A percentile compares a stretch with the other conserved stretches of the same genome.
Conservation (phyloP, 2,888 invertebrate species). For the Trisateles emortualis region DNA sequence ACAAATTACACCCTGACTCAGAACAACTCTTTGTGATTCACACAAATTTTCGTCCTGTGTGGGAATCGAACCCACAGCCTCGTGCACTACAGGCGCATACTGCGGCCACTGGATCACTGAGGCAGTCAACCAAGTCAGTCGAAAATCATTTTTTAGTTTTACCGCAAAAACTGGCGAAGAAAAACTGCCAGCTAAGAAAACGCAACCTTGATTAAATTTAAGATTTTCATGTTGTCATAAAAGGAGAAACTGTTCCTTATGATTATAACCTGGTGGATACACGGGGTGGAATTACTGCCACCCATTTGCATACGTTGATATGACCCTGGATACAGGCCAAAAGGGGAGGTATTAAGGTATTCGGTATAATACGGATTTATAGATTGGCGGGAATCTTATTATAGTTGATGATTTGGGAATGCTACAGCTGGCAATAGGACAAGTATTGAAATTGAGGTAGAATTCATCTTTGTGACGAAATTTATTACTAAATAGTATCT, state of each 20-base stretch:
- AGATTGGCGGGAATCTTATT: conserved; percentile 2
- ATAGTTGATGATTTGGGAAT: not conserved
- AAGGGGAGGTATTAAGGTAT: conserved; percentile 15
- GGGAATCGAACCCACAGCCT: too few species aligned
- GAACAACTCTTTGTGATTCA: too few species aligned
- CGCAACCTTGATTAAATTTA: conserved; percentile 46
- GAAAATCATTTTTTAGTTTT: too few species aligned
- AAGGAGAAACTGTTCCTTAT: conserved; percentile 30
- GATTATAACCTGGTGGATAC: conserved; percentile 36
- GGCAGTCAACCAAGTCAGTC: too few species aligned
- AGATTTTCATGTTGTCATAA: conserved; percentile 40
- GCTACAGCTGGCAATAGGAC: not conserved
- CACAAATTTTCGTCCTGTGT: too few species aligned
- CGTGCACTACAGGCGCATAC: too few species aligned
- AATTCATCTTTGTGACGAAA: not conserved
- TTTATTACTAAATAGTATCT: too few species aligned
- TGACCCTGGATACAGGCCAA: conserved; percentile 37
- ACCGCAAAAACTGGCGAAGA: conserved; percentile 4
- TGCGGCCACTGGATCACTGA: too few species aligned
- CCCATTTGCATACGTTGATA: conserved; percentile 41
- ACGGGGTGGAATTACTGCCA: conserved; percentile 28
- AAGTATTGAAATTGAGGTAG: not conserved
- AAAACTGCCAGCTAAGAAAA: conserved; percentile 13
- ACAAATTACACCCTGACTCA: too few species aligned
- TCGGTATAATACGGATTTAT: conserved; percentile 31